A percentile compares a stretch with the other conserved stretches of the same genome.
phyloP scores from a whole-genome alignment of 2,797 vertebrate species.

The Chrysocyon brachyurus region DNA sequence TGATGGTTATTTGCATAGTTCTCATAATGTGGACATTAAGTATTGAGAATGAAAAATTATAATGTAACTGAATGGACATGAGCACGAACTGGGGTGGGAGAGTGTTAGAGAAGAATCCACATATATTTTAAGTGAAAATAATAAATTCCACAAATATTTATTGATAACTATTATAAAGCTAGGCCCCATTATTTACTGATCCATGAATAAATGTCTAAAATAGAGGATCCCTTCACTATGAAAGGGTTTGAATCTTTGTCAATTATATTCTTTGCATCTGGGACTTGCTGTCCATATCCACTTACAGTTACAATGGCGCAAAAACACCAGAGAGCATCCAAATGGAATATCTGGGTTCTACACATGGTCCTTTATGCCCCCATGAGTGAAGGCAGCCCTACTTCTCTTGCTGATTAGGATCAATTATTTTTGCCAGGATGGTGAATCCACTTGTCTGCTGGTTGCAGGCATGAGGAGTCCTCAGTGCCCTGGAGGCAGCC shows the following conservation, averaged over 20 bases:
- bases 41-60: not conserved
- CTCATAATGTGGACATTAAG: not conserved
- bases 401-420: not conserved
- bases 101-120: not conserved
- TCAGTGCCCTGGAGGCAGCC: not conserved
- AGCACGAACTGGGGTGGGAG: not conserved
- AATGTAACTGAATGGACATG: not conserved
- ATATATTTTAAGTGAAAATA: not conserved
- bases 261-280: not conserved
- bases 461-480: not conserved
- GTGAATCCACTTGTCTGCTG: not conserved
- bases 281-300: not conserved
- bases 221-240: not conserved
- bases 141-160: not conserved
- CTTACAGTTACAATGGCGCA: not conserved
- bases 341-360: not conserved
- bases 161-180: not conserved
- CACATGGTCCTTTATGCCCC: not conserved
- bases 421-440: not conserved
- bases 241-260: not conserved
- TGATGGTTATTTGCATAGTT: not conserved
- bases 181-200: not conserved
- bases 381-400: not conserved
- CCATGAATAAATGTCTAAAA: not conserved
- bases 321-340: not conserved